Evolutionary conservation across 64 coral and sea anemone genomes (phyloP), one percentile per base, ranked within the genome.

Genomic region (Montipora foliosa): DNA sequence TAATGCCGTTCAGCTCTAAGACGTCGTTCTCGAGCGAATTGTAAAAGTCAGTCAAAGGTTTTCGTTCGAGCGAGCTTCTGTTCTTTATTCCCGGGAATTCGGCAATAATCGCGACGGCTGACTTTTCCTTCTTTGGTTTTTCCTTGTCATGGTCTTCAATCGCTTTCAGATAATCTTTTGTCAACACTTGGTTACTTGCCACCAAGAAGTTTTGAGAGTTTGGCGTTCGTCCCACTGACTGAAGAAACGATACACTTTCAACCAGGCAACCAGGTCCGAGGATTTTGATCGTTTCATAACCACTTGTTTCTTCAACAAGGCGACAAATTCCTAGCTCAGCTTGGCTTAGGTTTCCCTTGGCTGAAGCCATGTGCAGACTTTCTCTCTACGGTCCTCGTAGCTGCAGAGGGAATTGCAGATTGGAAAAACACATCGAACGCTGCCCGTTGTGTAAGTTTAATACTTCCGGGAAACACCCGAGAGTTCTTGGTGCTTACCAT

Each of bases 221-320:
- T 62, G 81, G 44, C 16, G 58, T 84, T 37, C 37, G 37, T 67
- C 79, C 50, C 1, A 81, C 50, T 2, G 79, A 59, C 8, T 59
- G 52, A 4, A 29, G 79, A 81, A 58, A 81, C 52, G 51, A 5
- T 25, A 29, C 22, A 29, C 52, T 81, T 60, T 81, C 50, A 81
- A 84, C 6, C 12, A 84, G 81, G 5, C 81, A 68, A 44, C 81
- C 58, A 84, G 61, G 81, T 20, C 81, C 81, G 25, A 83, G 44
- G 29, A 67, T 44, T 48, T 29, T 83, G 4, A 47, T 24, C 24
- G 5, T 67, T 45, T 66, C 37, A 67, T 2, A 15, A 6, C 60
- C 55, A 37, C 60, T 66, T 48, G 81, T 83, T 67, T 83, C 81
- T 66, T 67, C 81, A 17, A 83, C 81, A 67, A 83, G 81, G 29